Conservation (phyloP, 2,888 invertebrate genomes). For the Eugnorisma glareosa region DNA sequence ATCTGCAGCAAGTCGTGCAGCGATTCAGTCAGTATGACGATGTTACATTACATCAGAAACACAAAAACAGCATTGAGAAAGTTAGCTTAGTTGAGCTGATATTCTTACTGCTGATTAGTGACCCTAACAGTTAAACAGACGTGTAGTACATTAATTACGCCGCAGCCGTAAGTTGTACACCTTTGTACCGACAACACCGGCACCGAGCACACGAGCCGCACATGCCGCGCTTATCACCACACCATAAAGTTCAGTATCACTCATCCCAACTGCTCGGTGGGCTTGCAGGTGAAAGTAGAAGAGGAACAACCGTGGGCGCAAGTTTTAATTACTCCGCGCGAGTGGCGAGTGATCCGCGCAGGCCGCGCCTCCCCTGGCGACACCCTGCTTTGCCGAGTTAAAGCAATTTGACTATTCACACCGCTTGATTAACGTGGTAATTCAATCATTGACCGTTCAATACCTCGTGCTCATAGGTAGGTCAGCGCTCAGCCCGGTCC, state of each 20-base stretch:
- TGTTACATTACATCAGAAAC: neutral
- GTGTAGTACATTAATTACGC: neutral
- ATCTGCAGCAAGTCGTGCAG: neutral
- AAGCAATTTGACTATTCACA: neutral
- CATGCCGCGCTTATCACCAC: neutral
- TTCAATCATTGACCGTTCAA: conserved; percentile 31
- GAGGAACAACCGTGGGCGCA: conserved; percentile 58
- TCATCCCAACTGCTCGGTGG: no score
- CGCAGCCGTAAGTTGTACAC: conserved; percentile 45
- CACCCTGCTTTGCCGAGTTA: neutral
- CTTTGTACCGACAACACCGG: conserved; percentile 35
- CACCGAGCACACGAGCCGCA: neutral
- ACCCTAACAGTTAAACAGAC: neutral
- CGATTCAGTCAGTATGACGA: neutral
- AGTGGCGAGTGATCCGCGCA: conserved; percentile 38
- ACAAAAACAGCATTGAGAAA: neutral
- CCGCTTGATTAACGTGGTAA: conserved; percentile 11
- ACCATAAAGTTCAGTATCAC: conserved; percentile 14
- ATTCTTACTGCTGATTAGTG: neutral
- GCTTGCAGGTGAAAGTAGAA: conserved; percentile 30
- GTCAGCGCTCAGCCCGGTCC: conserved; percentile 1
- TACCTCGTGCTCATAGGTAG: conserved; percentile 3
- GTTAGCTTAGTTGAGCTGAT: neutral
- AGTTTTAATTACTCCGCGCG: conserved; percentile 68
- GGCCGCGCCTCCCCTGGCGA: neutral